Evolutionary conservation across 2,888 invertebrate species (phyloP), one percentile per base, ranked within the genome.

Genomic region (Eucera pruinosa): DNA sequence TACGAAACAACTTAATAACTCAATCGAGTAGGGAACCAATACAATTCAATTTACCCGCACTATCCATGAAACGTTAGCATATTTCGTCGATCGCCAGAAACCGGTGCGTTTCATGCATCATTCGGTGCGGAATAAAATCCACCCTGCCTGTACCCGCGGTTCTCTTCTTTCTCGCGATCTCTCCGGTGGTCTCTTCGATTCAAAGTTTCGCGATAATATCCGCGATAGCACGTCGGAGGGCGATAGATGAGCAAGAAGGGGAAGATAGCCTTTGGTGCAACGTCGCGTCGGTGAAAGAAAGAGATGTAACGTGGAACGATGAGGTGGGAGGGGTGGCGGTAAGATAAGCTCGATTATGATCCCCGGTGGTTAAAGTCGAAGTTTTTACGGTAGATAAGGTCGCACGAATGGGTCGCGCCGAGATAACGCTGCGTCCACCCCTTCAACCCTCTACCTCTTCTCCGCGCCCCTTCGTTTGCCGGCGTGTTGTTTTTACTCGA

Each of bases 331-430:
- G 76, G 62, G 69, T 58, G 69, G 72, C 47, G 61, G 62, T 58
- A 58, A 83, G 89, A 89, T 89, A 89, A 88, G 87, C 84, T 84
- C 88, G 91, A 91, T 91, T 91, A 91, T 90, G 90, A 91, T 91
- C 91, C 90, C 90, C 87, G 85, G 89, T 89, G 90, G 91, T 90
- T 90, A 86, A 88, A 90, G 90, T 87, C 88, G 81, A 91, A 91
- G 90, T 91, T 91, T 91, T 91, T 90, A 89, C 89, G 85, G 87
- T 87, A 90, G 90, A 91, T 91, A 90, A 90, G 86, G 82, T 73
- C 81, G 80, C 84, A 69, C 67, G 83, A 81, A 82, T 83, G 84
- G 82, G 13, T 64, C 25, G 45, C 54, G 20, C 23, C 39, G 9
- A 65, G 47, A 70, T 65, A 65, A 47, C 36, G 36, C 47, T 13